Evolutionary conservation across 2,888 invertebrate species (phyloP).

Genomic region (Leptopilina myrica): DNA sequence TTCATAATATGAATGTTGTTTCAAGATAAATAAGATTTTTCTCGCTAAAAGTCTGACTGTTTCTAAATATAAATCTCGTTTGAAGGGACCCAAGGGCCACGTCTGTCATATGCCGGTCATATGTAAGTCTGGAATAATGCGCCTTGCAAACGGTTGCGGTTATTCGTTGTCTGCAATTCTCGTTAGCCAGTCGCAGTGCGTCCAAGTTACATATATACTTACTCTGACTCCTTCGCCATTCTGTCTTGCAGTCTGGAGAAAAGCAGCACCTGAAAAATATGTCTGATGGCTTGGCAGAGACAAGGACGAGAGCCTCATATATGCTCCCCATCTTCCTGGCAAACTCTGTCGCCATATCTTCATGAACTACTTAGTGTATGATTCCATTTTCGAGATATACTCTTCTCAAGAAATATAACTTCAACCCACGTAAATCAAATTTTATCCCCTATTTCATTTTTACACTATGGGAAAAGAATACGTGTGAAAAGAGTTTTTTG

Average conservation of each 20-base stretch:
- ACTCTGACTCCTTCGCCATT: constrained; percentile 36
- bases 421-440: neutral
- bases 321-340: constrained; percentile 1
- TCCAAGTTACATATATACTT: constrained; percentile 30
- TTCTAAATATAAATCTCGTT: constrained; percentile 35
- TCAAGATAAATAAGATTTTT: neutral
- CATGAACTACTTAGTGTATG: constrained; percentile 5
- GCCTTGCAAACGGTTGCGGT: constrained; percentile 40
- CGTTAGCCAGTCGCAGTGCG: constrained; percentile 41
- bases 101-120: constrained; percentile 33
- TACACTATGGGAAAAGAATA: too few species aligned
- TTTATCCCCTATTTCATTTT: neutral
- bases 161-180: constrained; percentile 40
- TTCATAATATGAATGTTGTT: too few species aligned
- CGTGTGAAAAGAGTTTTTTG: too few species aligned
- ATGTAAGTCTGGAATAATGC: constrained; percentile 34
- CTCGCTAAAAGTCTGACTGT: constrained; percentile 12
- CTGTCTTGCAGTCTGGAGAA: constrained; percentile 26
- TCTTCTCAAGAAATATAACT: neutral
- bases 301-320: constrained; percentile 15
- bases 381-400: neutral
- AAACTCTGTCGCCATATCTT: constrained; percentile 12
- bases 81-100: constrained; percentile 40
- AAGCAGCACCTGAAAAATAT: constrained; percentile 25
- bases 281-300: constrained; percentile 29